phyloP scores from a whole-genome alignment of 2,888 invertebrate species.

The Tipula confusa region DNA sequence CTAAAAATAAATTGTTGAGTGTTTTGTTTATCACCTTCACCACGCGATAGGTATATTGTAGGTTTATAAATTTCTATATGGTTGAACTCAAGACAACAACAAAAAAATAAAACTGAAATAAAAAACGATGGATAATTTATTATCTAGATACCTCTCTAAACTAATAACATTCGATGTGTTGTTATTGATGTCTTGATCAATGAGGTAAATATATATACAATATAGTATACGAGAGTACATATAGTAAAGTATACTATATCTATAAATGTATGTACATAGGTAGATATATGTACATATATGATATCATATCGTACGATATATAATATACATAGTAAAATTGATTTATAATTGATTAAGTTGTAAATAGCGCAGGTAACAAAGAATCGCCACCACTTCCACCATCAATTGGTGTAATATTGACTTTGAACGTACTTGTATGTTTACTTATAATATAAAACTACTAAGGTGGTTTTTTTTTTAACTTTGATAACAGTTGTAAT shows the following conservation, averaged over 20 bases:
- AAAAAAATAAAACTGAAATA: too few relatives aligned
- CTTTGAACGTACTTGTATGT: background rate
- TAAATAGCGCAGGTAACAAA: background rate
- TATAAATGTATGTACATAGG: background rate
- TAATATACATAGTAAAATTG: background rate
- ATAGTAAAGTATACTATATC: background rate
- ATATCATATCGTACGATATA: background rate
- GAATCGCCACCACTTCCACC: background rate
- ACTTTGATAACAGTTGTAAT: too few relatives aligned
- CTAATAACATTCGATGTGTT: background rate
- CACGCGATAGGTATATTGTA: background rate
- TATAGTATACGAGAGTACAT: background rate
- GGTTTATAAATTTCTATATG: background rate
- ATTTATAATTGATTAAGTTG: conserved; percentile 3
- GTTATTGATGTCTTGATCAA: background rate
- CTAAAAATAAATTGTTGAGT: background rate
- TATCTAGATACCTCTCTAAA: conserved; percentile 12
- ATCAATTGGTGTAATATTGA: background rate
- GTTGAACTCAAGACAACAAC: background rate
- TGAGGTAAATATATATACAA: background rate
- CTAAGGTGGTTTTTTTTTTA: too few relatives aligned
- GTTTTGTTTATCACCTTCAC: background rate
- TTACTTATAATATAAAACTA: too few relatives aligned
- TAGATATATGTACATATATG: background rate
- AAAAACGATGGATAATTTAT: background rate